These are phyloP conservation scores for Stegodyphus dumicola DNA, from an alignment of 1,140 invertebrate species.

Conservation along the genomic window DNA sequence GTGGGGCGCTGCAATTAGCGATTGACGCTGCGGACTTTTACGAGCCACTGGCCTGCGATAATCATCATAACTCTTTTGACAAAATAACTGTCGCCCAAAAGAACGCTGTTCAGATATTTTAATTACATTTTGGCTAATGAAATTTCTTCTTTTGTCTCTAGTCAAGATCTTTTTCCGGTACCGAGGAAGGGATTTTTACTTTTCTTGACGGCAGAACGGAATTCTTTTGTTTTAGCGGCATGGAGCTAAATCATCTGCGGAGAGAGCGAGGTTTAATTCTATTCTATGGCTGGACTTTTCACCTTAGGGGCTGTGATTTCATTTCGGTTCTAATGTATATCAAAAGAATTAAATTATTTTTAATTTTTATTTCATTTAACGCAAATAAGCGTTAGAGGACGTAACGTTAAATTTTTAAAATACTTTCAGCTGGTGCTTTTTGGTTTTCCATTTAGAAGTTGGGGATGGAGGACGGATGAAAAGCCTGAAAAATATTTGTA, in stretches of 20 bases:
- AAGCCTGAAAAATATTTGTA: no score
- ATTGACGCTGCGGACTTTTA: background rate
- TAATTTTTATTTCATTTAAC: no score
- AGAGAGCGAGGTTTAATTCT: background rate
- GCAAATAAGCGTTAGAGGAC: no score
- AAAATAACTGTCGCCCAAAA: slow-evolving; percentile 38
- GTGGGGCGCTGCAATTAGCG: background rate
- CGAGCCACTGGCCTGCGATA: slow-evolving; percentile 24
- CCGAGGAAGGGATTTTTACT: background rate
- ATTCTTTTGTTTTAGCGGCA: slow-evolving; percentile 39
- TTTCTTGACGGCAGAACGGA: background rate
- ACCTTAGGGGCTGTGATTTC: background rate
- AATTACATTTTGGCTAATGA: slow-evolving; percentile 53
- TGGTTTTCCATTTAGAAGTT: no score
- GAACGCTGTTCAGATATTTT: slow-evolving; percentile 23
- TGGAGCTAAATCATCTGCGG: background rate
- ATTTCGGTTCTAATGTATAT: no score
- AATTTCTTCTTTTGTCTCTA: slow-evolving; percentile 52
- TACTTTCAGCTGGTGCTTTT: no score
- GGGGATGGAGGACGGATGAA: no score
- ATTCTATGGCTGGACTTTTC: slow-evolving; percentile 19
- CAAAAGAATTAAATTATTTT: no score
- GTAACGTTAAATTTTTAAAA: no score
- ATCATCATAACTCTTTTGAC: slow-evolving; percentile 50
- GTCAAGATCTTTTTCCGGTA: slow-evolving; percentile 47